Evolutionary conservation across 2,797 vertebrate species (phyloP).

Genomic region (Coregonus suidteri): DNA sequence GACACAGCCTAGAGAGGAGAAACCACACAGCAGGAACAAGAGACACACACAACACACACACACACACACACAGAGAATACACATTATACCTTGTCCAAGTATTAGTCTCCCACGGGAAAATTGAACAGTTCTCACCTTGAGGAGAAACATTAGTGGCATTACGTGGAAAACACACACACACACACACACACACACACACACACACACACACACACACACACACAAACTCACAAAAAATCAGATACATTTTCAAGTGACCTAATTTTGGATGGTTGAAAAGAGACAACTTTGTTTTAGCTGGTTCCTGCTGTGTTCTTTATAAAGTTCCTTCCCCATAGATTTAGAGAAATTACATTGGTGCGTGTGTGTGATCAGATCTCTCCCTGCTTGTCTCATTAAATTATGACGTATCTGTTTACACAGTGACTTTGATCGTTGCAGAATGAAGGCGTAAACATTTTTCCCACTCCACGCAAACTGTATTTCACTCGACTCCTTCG

Average conservation of each 20-base stretch:
- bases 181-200: slow-evolving; percentile 12
- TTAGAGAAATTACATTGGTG: no score
- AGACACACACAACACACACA: background rate
- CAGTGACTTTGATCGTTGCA: no score
- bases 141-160: slow-evolving; percentile 26
- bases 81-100: slow-evolving; percentile 12
- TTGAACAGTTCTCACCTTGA: slow-evolving; percentile 31
- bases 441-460: no score
- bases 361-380: no score
- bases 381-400: no score
- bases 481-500: no score
- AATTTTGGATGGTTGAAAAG: slow-evolving; percentile 1
- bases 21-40: slow-evolving; percentile 14
- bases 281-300: background rate
- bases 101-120: slow-evolving; percentile 11
- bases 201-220: background rate
- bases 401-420: no score
- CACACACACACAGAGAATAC: background rate
- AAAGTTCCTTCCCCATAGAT: no score
- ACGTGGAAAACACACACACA: background rate
- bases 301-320: no score
- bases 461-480: no score
- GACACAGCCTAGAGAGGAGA: slow-evolving; percentile 11
- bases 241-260: slow-evolving; percentile 15
- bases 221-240: slow-evolving; percentile 8